Evolutionary conservation across 2,888 invertebrate species (phyloP), one percentile per base, ranked within the genome.

Genomic region (Megastigmus dorsalis): DNA sequence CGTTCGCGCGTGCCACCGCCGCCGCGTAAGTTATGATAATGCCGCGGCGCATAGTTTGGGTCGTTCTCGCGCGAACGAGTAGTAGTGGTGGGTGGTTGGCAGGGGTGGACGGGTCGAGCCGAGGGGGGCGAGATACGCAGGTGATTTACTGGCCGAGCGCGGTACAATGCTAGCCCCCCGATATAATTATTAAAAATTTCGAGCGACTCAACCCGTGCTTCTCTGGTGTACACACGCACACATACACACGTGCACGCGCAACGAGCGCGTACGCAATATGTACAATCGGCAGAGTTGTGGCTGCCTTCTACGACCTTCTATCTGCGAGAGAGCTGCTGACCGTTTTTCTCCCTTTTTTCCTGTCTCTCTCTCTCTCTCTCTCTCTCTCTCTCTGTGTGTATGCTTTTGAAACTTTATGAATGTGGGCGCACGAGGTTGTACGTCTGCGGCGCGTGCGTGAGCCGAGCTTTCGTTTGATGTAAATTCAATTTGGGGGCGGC

Each of bases 101-200:
- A n/a, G n/a, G n/a, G n/a, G n/a, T n/a, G n/a, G n/a, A n/a, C n/a
- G n/a, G n/a, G n/a, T n/a, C n/a, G n/a, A n/a, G n/a, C n/a, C 23
- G 38, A 26, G 7, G 9, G 7, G 38, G 18, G n/a, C 3, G 43
- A 23, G 43, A 55, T 63, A 38, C 30, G 48, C 50, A 30, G 20
- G 6, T 62, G 69, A 70, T 70, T 70, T 63, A 63, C 3, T n/a
- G 38, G 3, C 9, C 36, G 18, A n/a, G 3, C n/a, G 18, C 15
- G 26, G 28, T 23, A 23, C 10, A 50, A 52, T 26, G 18, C 15
- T 10, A 36, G 15, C 13, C 18, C 10, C 4, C 28, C 55, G 28
- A 59, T 65, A 65, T 72, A 65, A 72, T 72, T 65, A 50, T 65
- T 72, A 50, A 65, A 41, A 72, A 57, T 72, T 65, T 48, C 45